Evolutionary conservation across 2,113 vertebrate genomes (phyloP).

Genomic region (Archilochus colubris): DNA sequence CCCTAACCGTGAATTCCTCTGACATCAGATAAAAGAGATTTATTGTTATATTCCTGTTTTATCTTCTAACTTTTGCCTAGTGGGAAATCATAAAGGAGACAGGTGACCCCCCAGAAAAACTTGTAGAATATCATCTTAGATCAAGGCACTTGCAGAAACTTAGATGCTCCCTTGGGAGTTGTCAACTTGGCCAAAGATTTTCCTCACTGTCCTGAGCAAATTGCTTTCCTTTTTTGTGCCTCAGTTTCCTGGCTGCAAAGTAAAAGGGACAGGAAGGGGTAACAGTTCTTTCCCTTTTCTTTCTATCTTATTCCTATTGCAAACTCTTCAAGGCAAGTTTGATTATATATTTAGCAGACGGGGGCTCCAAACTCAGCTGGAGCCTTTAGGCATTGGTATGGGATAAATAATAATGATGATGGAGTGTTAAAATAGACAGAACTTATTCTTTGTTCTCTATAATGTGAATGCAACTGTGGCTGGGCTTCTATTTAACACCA

Average conservation of each 20-base stretch:
- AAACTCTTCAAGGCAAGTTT: neutral
- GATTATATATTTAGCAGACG: neutral
- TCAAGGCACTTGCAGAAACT: neutral
- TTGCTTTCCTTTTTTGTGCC: neutral
- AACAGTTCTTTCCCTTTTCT: neutral
- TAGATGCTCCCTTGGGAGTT: neutral
- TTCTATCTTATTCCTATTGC: neutral
- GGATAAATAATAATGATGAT: constrained; percentile 41
- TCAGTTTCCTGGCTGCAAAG: neutral
- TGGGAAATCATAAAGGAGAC: constrained; percentile 25
- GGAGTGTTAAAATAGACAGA: constrained; percentile 22
- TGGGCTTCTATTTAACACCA: constrained; percentile 29
- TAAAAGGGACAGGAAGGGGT: neutral
- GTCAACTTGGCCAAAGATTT: neutral
- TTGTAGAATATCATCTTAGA: neutral
- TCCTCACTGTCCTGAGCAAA: neutral
- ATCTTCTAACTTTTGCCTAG: constrained; percentile 43
- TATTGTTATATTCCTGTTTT: constrained; percentile 18
- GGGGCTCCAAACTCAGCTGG: constrained; percentile 40
- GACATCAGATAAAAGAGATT: constrained; percentile 60
- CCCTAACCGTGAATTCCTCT: neutral
- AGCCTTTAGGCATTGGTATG: constrained; percentile 4
- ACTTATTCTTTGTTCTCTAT: constrained; percentile 7
- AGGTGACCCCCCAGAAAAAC: neutral
- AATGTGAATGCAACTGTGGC: constrained; percentile 39